A percentile compares a stretch with the other conserved stretches of the same genome.
phyloP scores from a whole-genome alignment of 2,113 vertebrate species.

The Panthera tigris region DNA sequence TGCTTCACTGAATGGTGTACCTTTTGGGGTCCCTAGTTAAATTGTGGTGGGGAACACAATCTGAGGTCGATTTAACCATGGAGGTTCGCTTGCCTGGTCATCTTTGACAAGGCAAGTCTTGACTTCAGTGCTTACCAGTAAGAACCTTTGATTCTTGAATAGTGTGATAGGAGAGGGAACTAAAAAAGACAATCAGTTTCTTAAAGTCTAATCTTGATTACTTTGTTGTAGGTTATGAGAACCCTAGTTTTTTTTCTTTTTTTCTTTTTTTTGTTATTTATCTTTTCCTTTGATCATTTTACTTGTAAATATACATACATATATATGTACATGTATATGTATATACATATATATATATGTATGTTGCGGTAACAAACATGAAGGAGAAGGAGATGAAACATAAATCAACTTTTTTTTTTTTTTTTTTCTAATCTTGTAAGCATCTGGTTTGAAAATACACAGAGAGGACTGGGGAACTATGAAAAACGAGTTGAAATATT shows the following conservation, averaged over 20 bases:
- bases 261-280: background rate
- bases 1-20: background rate
- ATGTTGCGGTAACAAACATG: background rate
- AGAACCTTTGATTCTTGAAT: conserved; percentile 22
- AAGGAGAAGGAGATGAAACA: background rate
- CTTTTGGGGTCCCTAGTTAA: background rate
- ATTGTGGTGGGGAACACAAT: background rate
- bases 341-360: no score
- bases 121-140: background rate
- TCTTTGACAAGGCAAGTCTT: background rate
- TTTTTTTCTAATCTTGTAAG: background rate
- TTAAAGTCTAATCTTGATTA: background rate
- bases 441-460: conserved; percentile 5
- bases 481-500: conserved; percentile 30
- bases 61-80: background rate
- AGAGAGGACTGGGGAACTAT: background rate
- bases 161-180: background rate
- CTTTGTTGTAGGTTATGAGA: background rate
- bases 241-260: background rate
- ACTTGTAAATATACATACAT: background rate
- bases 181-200: conserved; percentile 3
- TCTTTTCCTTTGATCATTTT: conserved; percentile 22
- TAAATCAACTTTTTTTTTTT: background rate
- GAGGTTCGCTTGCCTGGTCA: background rate
- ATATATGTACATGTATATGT: no score